Evolutionary conservation across 2,888 invertebrate genomes (phyloP).

Genomic region (Platyscelio sp.): DNA sequence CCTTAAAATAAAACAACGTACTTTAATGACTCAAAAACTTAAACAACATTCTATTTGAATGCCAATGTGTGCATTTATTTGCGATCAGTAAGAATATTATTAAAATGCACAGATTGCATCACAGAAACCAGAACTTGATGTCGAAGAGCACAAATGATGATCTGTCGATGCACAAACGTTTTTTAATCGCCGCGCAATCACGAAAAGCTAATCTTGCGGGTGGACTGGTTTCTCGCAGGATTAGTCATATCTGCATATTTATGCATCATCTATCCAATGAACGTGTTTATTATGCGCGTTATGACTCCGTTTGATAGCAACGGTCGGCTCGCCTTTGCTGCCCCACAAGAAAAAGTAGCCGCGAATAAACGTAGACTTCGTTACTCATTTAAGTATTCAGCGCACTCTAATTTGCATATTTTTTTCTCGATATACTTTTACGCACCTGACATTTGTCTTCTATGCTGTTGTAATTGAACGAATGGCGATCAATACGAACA

Average conservation of each 20-base stretch:
- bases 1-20: too few relatives aligned
- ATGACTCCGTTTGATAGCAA: slow-evolving; percentile 59
- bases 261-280: slow-evolving; percentile 49
- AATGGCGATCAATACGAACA: slow-evolving; percentile 4
- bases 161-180: slow-evolving; percentile 8
- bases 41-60: too few relatives aligned
- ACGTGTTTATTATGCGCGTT: slow-evolving; percentile 66
- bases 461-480: slow-evolving; percentile 21
- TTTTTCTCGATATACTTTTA: slow-evolving; percentile 16
- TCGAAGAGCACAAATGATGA: slow-evolving; percentile 1
- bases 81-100: too few relatives aligned
- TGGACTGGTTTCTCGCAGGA: slow-evolving; percentile 63
- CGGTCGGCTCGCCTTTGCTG: slow-evolving; percentile 76
- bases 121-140: not conserved
- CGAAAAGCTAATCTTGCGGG: slow-evolving; percentile 64
- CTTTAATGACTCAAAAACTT: too few relatives aligned
- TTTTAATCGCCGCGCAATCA: slow-evolving; percentile 49
- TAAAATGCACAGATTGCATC: too few relatives aligned
- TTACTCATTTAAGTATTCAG: slow-evolving; percentile 47
- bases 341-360: slow-evolving; percentile 48
- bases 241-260: slow-evolving; percentile 64
- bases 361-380: slow-evolving; percentile 33
- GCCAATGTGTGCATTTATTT: too few relatives aligned
- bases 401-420: slow-evolving; percentile 33
- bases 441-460: slow-evolving; percentile 1